Evolutionary conservation across 2,797 vertebrate genomes (phyloP), one percentile per base, ranked within the genome.

Genomic region (Sebastes taczanowskii): DNA sequence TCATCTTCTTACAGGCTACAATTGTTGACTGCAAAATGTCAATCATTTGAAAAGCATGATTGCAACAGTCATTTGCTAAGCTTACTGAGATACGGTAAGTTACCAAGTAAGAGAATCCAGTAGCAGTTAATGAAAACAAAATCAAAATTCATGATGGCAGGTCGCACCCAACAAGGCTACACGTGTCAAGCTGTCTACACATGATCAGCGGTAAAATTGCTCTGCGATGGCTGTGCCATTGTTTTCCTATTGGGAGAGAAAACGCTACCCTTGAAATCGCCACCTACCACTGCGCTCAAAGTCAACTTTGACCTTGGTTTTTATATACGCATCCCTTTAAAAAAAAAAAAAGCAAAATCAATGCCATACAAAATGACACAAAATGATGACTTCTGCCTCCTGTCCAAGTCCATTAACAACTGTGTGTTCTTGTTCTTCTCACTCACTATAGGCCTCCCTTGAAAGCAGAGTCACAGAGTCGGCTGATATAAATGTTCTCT

Each of bases 401-500:
- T 52, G 7, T 68, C 59, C 13, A 55, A 61, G 60, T 46, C 38
- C 32, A 53, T 74, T 35, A 83, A 58, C 71, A 71, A 32, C 20
- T 27, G 11, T 23, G 62, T 73, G 74, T 71, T 75, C 10, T 55
- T 60, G 55, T 53, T 75, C 6, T 56, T 11, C 27, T 53, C 74
- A 59, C 11, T 76, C 22, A 23, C 22, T 65, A 11, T 34, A 16
- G 74, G 27, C 34, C 34, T 29, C 38, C 74, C 14, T 62, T 60
- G 16, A 81, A 73, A 72, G 22, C 56, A 32, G 63, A 23, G 63
- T 60, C 46, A 69, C 34, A n/a, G 61, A n/a, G 61, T 62, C 35
- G 70, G 34, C 73, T 1, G 25, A 82, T 74, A 74, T 42, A 88
- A 78, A 74, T 71, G 72, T 35, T 66, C 72, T 79, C 74, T 82